Base-by-base conservation (phyloP, 2,797 vertebrate species). In the Halcyon chelicuti region DNA sequence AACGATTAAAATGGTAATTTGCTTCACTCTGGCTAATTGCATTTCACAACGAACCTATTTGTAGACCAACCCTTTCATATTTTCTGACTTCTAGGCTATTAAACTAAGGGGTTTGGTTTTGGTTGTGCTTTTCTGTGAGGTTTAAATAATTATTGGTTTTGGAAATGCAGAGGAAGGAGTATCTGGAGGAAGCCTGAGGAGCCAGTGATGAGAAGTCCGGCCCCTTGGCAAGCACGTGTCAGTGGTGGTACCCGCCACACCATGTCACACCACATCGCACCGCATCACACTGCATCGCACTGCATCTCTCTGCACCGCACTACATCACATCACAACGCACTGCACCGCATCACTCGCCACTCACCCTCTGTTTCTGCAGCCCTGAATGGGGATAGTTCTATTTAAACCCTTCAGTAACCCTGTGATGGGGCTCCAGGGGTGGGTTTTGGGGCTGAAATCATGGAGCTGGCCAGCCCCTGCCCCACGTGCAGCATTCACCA, bases 181-280 rank as follows among this genome's bases (percentile, higher is more conserved):
- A 7, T 28, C 46, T n/a, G 39, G 52, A 40, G 60, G 65, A 39
- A 44, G 58, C 42, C 20, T 1, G 2, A 31, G 31, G 23, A 57
- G 63, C 15, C 42, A 12, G 42, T 2, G 4, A 12, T 33, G 42
- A n/a, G 51, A 33, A 60, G 23, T 10, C 16, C 39, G 29, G 52
- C 44, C 37, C 44, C 39, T 18, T 1, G 5, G 16, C 1, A 0
- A 10, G n/a, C 65, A 18, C 2, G 1, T 28, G 51, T 65, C 44
- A 25, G 42, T 6, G 16, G 19, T 33, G 65, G 49, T 23, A 23
- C 35, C 26, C 2, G 4, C 62, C 13, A 2, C 3, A 26, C 23
- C 4, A 4, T 21, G 17, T 5, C 49, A 25, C 58, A 33, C 15
- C 2, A 4, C 40, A 31, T 10, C 4, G 2, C 22, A 35, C 28